Conservation (phyloP, 2,888 invertebrate species). For the Pseudococcus viburni region DNA sequence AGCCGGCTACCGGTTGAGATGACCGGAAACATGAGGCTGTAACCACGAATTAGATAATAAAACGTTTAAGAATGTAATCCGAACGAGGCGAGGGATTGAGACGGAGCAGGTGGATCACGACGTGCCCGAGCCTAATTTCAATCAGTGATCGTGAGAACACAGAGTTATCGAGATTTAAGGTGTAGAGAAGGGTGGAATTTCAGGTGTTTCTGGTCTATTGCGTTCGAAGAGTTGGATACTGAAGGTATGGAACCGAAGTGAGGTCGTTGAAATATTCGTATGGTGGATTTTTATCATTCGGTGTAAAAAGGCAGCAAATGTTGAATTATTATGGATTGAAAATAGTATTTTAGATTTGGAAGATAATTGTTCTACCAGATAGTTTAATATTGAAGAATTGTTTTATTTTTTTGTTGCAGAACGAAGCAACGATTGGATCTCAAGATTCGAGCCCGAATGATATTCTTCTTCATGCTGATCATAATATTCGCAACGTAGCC, state of each 20-base stretch:
- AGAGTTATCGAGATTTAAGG: conserved; percentile 19
- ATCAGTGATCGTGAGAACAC: conserved; percentile 43
- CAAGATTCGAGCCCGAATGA: not conserved
- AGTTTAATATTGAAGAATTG: no score
- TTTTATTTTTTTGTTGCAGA: no score
- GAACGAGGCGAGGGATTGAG: not conserved
- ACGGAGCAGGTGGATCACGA: conserved; percentile 36
- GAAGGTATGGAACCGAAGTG: not conserved
- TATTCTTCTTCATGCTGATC: not conserved
- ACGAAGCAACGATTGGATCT: no score
- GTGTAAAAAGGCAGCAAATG: no score
- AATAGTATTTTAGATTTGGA: no score
- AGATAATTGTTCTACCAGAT: no score
- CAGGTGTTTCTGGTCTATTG: conserved; percentile 10
- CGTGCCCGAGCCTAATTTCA: conserved; percentile 33
- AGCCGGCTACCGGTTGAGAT: conserved; percentile 37
- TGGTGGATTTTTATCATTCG: not conserved
- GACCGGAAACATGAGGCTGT: conserved; percentile 40
- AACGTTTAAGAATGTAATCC: conserved; percentile 47
- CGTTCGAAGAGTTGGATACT: not conserved
- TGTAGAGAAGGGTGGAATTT: conserved; percentile 10
- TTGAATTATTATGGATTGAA: no score
- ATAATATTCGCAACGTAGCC: not conserved
- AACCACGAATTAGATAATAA: conserved; percentile 37
- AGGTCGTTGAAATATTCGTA: not conserved